Evolutionary conservation across 1,140 invertebrate genomes (phyloP).

Genomic region (Apocrypta bakeri): DNA sequence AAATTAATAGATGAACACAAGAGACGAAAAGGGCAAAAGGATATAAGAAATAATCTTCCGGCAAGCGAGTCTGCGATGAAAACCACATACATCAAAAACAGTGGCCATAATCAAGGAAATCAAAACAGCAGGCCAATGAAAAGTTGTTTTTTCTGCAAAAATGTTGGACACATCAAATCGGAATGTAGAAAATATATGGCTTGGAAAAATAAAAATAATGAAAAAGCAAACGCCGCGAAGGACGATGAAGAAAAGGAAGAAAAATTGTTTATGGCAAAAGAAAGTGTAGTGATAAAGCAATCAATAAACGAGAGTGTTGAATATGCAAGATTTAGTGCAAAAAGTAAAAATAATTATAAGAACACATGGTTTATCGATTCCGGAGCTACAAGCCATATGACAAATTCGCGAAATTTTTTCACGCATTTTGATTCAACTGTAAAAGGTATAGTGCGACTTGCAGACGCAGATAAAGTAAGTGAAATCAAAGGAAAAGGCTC

Average conservation of each 20-base stretch:
- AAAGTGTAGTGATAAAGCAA: background rate
- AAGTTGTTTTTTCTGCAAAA: slow-evolving; percentile 48
- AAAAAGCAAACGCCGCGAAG: slow-evolving; percentile 13
- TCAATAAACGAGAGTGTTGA: background rate
- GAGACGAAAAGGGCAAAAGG: slow-evolving; percentile 27
- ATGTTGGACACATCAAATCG: slow-evolving; percentile 40
- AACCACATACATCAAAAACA: background rate
- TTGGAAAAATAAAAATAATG: slow-evolving; percentile 44
- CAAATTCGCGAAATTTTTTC: slow-evolving; percentile 29
- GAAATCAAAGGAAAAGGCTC: slow-evolving; percentile 30
- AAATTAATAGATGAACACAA: slow-evolving; percentile 49
- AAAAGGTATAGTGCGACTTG: slow-evolving; percentile 26
- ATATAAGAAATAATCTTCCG: background rate
- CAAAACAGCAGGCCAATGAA: background rate
- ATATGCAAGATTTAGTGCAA: background rate
- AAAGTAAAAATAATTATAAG: background rate
- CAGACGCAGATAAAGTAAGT: slow-evolving; percentile 6
- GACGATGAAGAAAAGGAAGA: background rate
- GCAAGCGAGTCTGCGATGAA: slow-evolving; percentile 31
- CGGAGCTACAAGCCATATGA: slow-evolving; percentile 45
- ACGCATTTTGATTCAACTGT: background rate
- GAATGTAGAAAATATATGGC: slow-evolving; percentile 47
- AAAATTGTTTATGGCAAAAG: slow-evolving; percentile 7
- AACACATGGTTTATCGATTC: slow-evolving; percentile 39
- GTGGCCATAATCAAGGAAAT: background rate